Evolutionary conservation across 2,113 vertebrate genomes (phyloP).

Genomic region (Platycercus adscitus): DNA sequence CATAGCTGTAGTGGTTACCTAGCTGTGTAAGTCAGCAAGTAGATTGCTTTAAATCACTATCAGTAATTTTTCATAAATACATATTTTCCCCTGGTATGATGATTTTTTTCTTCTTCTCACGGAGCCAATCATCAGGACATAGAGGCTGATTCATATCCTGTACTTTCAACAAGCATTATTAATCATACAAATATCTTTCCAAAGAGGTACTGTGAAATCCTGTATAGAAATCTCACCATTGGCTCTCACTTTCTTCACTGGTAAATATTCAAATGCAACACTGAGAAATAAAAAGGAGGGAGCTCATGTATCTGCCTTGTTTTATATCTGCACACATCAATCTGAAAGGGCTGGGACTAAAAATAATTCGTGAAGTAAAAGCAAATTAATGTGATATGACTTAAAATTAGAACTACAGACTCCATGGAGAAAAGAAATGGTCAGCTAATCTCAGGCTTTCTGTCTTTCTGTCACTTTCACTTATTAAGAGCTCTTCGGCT

Average conservation of each 20-base stretch:
- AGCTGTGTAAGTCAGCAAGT: not conserved
- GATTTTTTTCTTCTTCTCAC: slow-evolving; percentile 24
- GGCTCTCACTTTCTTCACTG: not conserved
- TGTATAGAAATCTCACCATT: not conserved
- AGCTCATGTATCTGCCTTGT: not conserved
- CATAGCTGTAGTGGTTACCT: not conserved
- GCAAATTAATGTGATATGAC: slow-evolving; percentile 10
- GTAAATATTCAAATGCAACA: not conserved
- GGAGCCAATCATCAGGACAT: slow-evolving; percentile 28
- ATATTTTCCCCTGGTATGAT: not conserved
- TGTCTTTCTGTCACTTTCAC: slow-evolving; percentile 11
- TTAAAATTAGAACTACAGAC: slow-evolving; percentile 17
- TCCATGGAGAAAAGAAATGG: not conserved
- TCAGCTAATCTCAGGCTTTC: slow-evolving; percentile 9
- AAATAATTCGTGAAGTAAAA: slow-evolving; percentile 50
- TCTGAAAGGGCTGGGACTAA: slow-evolving; percentile 13
- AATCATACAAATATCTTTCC: slow-evolving; percentile 48
- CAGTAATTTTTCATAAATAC: slow-evolving; percentile 25
- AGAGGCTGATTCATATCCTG: slow-evolving; percentile 65
- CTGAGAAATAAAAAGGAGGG: not conserved
- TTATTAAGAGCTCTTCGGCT: not conserved
- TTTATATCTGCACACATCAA: slow-evolving; percentile 7
- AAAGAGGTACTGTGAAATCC: slow-evolving; percentile 15
- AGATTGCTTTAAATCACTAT: slow-evolving; percentile 9
- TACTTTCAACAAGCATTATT: slow-evolving; percentile 50